Evolutionary conservation across 1,140 invertebrate species (phyloP).

Genomic region (Bombus huntii): DNA sequence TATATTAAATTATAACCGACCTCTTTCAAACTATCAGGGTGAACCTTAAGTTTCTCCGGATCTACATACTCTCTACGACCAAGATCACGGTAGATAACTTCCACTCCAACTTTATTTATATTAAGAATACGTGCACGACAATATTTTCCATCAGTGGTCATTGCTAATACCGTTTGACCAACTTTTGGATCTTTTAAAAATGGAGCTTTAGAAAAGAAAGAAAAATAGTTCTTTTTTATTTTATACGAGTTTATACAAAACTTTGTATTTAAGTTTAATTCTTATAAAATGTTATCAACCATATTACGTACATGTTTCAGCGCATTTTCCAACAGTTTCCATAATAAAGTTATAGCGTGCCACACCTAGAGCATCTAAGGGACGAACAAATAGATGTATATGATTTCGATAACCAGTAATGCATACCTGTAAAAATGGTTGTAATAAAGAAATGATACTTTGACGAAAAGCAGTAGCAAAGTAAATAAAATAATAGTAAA

Average conservation of each 20-base stretch:
- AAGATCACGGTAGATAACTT: fast-evolving
- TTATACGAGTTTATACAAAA: not conserved
- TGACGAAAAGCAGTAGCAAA: not conserved
- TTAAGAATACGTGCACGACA: fast-evolving
- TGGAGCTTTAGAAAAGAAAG: conserved; percentile 49
- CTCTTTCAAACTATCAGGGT: fast-evolving
- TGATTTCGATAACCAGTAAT: conserved; percentile 64
- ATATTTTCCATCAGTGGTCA: fast-evolving
- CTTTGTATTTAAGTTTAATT: too few species aligned
- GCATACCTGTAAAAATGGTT: conserved; percentile 60
- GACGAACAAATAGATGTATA: conserved; percentile 62
- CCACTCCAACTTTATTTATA: fast-evolving
- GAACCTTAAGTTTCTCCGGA: fast-evolving
- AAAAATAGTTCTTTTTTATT: conserved; percentile 3
- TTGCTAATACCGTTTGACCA: fast-evolving
- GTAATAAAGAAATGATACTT: conserved; percentile 2
- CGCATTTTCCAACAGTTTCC: too few species aligned
- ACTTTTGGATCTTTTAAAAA: not conserved
- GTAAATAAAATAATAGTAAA: not conserved
- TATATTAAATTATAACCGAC: too few species aligned
- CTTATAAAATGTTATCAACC: too few species aligned
- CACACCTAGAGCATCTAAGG: conserved; percentile 56
- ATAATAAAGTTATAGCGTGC: conserved; percentile 56
- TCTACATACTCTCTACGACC: too few species aligned
- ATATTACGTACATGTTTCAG: too few species aligned